A percentile compares a stretch with the other conserved stretches of the same genome.
Evolutionary conservation across 2,113 vertebrate species (phyloP).

Genomic region (Gyps fulvus): DNA sequence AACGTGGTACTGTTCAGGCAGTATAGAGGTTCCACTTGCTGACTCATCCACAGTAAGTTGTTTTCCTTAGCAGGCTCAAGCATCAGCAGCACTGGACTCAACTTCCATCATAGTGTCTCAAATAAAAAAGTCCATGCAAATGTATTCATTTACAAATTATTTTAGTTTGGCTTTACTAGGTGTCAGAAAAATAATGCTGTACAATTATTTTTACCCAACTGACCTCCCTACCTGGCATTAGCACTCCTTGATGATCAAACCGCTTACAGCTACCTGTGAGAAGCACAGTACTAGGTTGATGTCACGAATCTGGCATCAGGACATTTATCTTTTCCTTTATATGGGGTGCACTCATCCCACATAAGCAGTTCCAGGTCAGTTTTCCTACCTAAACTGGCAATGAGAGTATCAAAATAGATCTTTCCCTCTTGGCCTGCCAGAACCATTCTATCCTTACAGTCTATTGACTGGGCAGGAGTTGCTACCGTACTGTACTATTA

Average conservation of each 20-base stretch:
- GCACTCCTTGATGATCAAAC: neutral
- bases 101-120: neutral
- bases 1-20: rapidly evolving
- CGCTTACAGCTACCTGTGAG: neutral
- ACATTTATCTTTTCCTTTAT: neutral
- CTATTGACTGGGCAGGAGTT: neutral
- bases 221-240: neutral
- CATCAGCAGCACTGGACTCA: neutral
- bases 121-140: neutral
- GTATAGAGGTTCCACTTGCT: neutral
- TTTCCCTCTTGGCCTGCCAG: neutral
- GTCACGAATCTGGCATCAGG: neutral
- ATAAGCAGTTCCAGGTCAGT: neutral
- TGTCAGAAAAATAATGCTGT: neutral
- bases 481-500: neutral
- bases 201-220: neutral
- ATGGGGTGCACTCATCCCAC: neutral
- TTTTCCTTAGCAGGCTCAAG: neutral
- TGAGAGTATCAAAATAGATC: neutral
- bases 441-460: neutral
- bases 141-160: neutral
- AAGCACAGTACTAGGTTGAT: neutral
- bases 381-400: neutral
- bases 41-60: neutral
- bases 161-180: neutral